A percentile compares a stretch with the other conserved stretches of the same genome.
Conservation (phyloP, 2,888 invertebrate genomes). For the Tipula vernalis region DNA sequence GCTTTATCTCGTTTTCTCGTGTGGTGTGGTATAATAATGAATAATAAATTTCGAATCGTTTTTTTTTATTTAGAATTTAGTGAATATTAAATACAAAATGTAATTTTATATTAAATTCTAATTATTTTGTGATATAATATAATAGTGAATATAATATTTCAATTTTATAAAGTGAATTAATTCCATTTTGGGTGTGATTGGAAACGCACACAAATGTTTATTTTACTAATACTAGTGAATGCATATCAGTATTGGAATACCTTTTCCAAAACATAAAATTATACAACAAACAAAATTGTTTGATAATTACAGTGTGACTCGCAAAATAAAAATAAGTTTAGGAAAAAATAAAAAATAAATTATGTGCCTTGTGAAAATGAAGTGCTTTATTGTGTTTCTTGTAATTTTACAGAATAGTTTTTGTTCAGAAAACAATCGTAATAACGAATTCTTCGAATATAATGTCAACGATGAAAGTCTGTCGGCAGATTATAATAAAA, state of each 20-base stretch:
- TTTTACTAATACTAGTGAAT: background rate
- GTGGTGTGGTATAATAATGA: background rate
- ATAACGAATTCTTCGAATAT: background rate
- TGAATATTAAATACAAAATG: background rate
- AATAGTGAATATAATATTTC: background rate
- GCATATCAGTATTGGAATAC: background rate
- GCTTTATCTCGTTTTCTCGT: background rate
- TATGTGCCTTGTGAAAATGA: background rate
- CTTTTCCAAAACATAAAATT: background rate
- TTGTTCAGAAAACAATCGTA: background rate
- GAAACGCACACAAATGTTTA: background rate
- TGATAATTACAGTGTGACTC: background rate
- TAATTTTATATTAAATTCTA: background rate
- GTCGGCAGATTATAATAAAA: background rate
- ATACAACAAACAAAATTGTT: background rate
- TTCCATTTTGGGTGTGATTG: background rate
- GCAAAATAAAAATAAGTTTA: background rate
- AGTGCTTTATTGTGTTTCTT: background rate
- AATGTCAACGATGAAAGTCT: background rate
- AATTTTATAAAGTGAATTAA: background rate
- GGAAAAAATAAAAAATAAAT: background rate
- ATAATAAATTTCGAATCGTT: background rate
- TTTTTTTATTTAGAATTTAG: background rate
- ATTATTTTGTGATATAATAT: background rate
- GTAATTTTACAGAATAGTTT: background rate